Conservation (phyloP, 2,888 invertebrate genomes). For the Clistopyga incitator region DNA sequence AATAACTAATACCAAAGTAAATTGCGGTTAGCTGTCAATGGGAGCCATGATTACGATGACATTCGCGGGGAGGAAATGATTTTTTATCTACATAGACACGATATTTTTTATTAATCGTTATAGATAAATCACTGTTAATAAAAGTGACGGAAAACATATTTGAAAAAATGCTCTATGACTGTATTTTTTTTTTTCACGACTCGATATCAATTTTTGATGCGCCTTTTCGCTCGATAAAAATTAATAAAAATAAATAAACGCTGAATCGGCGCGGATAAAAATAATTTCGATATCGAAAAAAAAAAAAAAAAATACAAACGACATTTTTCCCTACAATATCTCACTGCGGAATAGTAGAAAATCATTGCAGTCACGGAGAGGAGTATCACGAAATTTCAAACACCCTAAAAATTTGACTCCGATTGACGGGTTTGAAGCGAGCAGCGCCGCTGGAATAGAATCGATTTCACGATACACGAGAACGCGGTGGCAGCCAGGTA, state of each 20-base stretch:
- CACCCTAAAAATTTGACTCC: constrained; percentile 2
- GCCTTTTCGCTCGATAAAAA: too few relatives aligned
- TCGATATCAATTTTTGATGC: too few relatives aligned
- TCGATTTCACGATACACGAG: constrained; percentile 37
- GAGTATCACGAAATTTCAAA: constrained; percentile 1
- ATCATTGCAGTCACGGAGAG: background rate
- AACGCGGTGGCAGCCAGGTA: constrained; percentile 12
- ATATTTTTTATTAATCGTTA: too few relatives aligned
- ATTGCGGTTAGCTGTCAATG: too few relatives aligned
- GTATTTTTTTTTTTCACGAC: too few relatives aligned
- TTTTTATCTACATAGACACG: too few relatives aligned
- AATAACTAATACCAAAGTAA: too few relatives aligned
- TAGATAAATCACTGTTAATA: too few relatives aligned
- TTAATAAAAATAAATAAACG: background rate
- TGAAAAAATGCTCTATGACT: too few relatives aligned
- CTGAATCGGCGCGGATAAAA: background rate
- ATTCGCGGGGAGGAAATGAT: too few relatives aligned
- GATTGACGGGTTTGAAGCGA: constrained; percentile 23
- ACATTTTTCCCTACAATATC: background rate
- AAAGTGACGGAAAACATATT: too few relatives aligned
- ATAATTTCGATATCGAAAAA: background rate
- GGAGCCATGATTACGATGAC: too few relatives aligned
- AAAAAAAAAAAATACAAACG: background rate
- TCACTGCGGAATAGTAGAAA: background rate
- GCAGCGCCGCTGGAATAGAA: constrained; percentile 17